phyloP scores from a whole-genome alignment of 64 coral and sea anemone species.

The Trachythela sp. region DNA sequence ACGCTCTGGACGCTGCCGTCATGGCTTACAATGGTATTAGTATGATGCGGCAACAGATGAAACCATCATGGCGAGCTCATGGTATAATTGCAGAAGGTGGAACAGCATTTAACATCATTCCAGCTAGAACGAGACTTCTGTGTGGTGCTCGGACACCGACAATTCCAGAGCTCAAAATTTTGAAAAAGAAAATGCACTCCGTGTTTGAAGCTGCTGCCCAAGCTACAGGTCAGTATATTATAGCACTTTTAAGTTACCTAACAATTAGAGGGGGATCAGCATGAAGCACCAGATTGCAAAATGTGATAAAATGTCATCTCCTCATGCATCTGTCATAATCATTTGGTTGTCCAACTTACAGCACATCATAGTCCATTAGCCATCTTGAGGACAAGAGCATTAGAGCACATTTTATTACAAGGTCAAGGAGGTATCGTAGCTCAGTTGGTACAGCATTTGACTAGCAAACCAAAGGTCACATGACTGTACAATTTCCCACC shows the following conservation, averaged over 20 bases:
- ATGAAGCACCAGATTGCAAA: neutral
- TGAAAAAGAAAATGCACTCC: conserved; percentile 15
- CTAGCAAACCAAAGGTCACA: too few relatives aligned
- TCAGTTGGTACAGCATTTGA: too few relatives aligned
- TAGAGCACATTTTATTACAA: too few relatives aligned
- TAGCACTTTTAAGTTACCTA: neutral
- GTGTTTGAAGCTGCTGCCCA: conserved; percentile 22
- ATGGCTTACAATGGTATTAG: conserved; percentile 47
- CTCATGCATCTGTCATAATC: too few relatives aligned
- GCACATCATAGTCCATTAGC: neutral
- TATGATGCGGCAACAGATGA: conserved; percentile 54
- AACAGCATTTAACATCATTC: conserved; percentile 36
- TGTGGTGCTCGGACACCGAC: conserved; percentile 26
- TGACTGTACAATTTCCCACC: too few relatives aligned
- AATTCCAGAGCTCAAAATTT: conserved; percentile 6
- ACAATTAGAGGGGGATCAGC: too few relatives aligned
- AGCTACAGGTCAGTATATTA: conserved; percentile 31
- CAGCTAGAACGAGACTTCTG: conserved; percentile 15
- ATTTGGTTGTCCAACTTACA: too few relatives aligned
- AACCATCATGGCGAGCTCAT: conserved; percentile 51
- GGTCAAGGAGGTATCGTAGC: too few relatives aligned
- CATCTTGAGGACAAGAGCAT: too few relatives aligned
- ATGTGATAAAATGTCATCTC: too few relatives aligned
- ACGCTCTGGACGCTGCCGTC: conserved; percentile 51
- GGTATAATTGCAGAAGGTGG: conserved; percentile 43